A percentile compares a stretch with the other conserved stretches of the same genome.
Evolutionary conservation across 2,888 invertebrate genomes (phyloP).

Genomic region (Scaptomyza reducta): DNA sequence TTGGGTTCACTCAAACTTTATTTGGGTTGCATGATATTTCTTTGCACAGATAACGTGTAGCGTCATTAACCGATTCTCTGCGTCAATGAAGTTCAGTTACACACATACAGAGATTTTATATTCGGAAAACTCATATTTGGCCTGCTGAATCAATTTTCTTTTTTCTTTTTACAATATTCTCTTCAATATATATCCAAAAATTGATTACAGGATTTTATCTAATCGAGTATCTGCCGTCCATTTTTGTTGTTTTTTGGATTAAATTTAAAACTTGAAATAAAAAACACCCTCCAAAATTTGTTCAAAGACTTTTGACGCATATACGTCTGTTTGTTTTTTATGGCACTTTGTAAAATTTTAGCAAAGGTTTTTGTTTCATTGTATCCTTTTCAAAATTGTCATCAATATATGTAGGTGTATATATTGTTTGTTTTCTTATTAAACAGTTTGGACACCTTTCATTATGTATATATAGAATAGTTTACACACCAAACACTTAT

Average conservation of each 20-base stretch:
- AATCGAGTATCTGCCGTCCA: slow-evolving; percentile 2
- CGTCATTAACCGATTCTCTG: slow-evolving; percentile 21
- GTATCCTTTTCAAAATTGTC: background rate
- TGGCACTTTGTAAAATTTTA: slow-evolving; percentile 39
- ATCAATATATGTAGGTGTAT: background rate
- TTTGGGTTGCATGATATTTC: background rate
- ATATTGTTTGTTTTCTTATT: background rate
- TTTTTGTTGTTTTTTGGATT: background rate
- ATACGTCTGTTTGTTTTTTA: background rate
- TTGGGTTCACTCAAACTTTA: background rate
- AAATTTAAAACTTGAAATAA: slow-evolving; percentile 4
- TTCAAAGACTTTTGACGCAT: slow-evolving; percentile 1
- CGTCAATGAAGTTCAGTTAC: background rate
- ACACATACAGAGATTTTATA: background rate
- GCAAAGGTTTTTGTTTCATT: slow-evolving; percentile 23
- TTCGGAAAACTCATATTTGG: background rate
- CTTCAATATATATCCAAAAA: background rate
- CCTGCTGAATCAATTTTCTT: background rate
- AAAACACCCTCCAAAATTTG: slow-evolving; percentile 35
- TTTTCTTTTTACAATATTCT: no score
- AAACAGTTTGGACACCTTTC: background rate
- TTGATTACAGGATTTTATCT: slow-evolving; percentile 8
- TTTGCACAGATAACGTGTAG: slow-evolving; percentile 34
- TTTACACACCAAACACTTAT: background rate
- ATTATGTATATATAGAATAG: background rate